Evolutionary conservation across 2,113 vertebrate genomes (phyloP), one percentile per base, ranked within the genome.

Genomic region (Tetrax tetrax): DNA sequence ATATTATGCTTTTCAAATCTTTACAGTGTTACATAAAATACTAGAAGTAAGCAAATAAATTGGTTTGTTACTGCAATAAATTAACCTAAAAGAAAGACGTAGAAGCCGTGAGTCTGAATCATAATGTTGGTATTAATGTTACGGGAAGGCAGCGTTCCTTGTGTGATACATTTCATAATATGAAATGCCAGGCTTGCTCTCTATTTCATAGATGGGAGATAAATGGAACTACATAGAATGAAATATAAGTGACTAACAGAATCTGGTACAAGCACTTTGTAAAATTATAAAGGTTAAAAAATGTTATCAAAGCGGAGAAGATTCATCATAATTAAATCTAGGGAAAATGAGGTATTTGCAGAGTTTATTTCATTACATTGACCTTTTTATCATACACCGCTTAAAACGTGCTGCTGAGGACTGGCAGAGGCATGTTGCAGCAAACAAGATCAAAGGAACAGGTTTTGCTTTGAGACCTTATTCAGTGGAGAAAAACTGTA

Each of bases 271-370:
- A 89, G 81, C 70, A 79, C 66, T 91, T 84, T 91, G 77, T 91
- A 74, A 93, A 91, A 93, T 93, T 89, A 84, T 74, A 78, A 89
- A 95, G 80, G 83, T 87, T 93, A 95, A 90, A 80, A 96, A 86
- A 82, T 87, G 51, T 93, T 95, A 84, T 92, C 69, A 61, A 31
- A 41, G 57, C 70, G 68, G 72, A 79, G 66, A 90, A 91, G 87
- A 83, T 84, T 74, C n/a, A 89, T 95, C 69, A 50, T 93, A 91
- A 83, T 92, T 85, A 97, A 91, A 92, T 92, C 38, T 72, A 33
- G 48, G 61, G 41, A 65, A 89, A 95, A 92, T 61, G 15, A 95
- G 65, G 29, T 81, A 28, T 96, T 92, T 94, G 69, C 92, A 89
- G 56, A 41, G 64, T 81, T 92, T 87, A 83, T 87, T 96, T 91